These are phyloP conservation scores for Drosophila formosana DNA, from an alignment of 2,888 invertebrate genomes.

Conservation along the genomic window DNA sequence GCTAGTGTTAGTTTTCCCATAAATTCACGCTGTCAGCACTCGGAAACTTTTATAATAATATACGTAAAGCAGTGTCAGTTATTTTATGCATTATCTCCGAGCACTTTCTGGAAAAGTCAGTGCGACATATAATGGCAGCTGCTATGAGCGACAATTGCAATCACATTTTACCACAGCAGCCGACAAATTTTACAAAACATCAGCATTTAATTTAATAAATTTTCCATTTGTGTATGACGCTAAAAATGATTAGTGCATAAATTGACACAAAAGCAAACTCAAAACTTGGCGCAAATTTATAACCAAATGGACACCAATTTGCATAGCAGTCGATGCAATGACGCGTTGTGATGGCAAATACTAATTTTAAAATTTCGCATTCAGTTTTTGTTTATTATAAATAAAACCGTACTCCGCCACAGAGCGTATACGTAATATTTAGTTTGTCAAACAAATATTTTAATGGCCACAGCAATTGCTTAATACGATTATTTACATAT, in stretches of 20 bases:
- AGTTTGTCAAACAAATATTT: too few relatives aligned
- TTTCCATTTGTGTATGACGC: neutral
- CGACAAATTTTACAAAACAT: neutral
- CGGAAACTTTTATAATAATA: slow-evolving; percentile 10
- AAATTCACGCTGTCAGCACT: slow-evolving; percentile 23
- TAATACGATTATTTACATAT: too few relatives aligned
- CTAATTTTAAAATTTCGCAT: neutral
- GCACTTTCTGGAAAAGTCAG: neutral
- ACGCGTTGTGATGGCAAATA: neutral
- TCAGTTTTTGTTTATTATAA: too few relatives aligned
- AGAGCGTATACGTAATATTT: too few relatives aligned
- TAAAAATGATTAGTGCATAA: neutral
- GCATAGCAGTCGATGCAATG: neutral
- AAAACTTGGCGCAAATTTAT: neutral
- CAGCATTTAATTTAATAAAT: neutral
- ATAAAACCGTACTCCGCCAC: too few relatives aligned
- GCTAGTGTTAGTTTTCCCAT: slow-evolving; percentile 14
- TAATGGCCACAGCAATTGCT: too few relatives aligned
- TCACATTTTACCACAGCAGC: neutral
- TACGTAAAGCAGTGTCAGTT: neutral
- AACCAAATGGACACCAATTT: neutral
- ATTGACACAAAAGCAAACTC: neutral
- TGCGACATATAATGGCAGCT: neutral
- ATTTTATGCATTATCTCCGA: neutral
- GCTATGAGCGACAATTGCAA: neutral